Percentiles rank a stretch among this genome's conserved stretches.
These are phyloP conservation scores for Tethea ocularis DNA, from an alignment of 2,888 invertebrate genomes.

Conservation along the genomic window DNA sequence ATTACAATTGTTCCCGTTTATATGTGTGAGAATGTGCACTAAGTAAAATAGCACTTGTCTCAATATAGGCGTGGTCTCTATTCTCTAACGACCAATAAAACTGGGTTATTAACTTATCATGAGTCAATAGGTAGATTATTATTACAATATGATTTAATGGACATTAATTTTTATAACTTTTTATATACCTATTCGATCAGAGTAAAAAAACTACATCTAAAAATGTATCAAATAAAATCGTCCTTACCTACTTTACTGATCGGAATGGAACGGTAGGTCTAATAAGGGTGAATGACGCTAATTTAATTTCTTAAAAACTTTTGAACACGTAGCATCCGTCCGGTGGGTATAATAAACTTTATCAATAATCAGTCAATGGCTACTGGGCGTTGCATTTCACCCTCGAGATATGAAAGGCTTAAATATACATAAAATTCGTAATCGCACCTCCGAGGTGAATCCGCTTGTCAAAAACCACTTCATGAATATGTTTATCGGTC, in stretches of 20 bases:
- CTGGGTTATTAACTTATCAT: conserved; percentile 31
- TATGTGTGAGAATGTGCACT: conserved; percentile 6
- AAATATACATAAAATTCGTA: conserved; percentile 6
- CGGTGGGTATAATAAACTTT: not conserved
- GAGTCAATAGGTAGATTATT: conserved; percentile 1
- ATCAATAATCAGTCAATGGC: conserved; percentile 8
- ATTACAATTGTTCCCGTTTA: not conserved
- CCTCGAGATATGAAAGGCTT: not conserved
- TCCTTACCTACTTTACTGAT: too few relatives aligned
- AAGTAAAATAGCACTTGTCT: conserved; percentile 16
- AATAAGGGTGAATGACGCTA: not conserved
- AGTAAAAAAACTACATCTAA: too few relatives aligned
- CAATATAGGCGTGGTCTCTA: conserved; percentile 45
- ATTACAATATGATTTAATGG: conserved; percentile 4
- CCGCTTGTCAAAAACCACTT: conserved; percentile 4
- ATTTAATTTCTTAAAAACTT: not conserved
- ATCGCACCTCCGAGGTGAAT: conserved; percentile 16
- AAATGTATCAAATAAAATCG: too few relatives aligned
- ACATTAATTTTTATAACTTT: too few relatives aligned
- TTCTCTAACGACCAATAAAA: conserved; percentile 47
- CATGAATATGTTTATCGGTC: conserved; percentile 8
- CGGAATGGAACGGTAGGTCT: too few relatives aligned
- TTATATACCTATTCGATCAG: too few relatives aligned
- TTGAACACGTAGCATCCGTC: not conserved
- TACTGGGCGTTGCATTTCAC: conserved; percentile 8